Percentiles rank a stretch among this genome's conserved stretches.
These are phyloP conservation scores for Ochropacha duplaris DNA, from an alignment of 2,888 invertebrate species.

Conservation along the genomic window DNA sequence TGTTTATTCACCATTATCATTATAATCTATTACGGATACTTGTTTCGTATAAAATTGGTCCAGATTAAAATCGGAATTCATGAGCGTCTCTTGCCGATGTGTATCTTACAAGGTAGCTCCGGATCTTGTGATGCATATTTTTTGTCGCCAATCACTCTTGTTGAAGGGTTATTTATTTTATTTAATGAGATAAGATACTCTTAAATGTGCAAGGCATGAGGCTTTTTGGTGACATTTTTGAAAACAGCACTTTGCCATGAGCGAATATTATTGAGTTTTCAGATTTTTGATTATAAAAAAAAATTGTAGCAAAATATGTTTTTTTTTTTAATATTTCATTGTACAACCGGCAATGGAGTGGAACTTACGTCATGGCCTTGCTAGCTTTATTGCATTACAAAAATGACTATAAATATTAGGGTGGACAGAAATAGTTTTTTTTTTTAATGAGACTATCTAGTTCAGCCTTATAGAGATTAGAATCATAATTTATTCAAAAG, in stretches of 20 bases:
- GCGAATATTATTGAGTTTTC: neutral
- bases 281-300: neutral
- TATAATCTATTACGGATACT: conserved; percentile 23
- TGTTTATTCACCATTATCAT: conserved; percentile 8
- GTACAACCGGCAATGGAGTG: too few species aligned
- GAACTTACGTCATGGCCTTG: too few species aligned
- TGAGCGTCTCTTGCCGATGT: conserved; percentile 13
- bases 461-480: neutral
- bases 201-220: neutral
- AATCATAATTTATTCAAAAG: neutral
- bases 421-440: too few species aligned
- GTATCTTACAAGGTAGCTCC: conserved; percentile 22
- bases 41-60: conserved; percentile 16
- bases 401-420: neutral
- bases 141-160: conserved; percentile 25
- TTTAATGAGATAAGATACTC: conserved; percentile 12
- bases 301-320: too few species aligned
- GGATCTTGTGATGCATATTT: conserved; percentile 16
- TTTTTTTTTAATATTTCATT: too few species aligned
- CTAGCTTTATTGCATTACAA: neutral
- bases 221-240: neutral
- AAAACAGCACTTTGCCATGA: neutral
- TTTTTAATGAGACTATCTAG: neutral
- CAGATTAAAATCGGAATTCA: conserved; percentile 5
- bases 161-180: conserved; percentile 10